phyloP scores from a whole-genome alignment of 1,140 invertebrate genomes.

The Carposina sasakii region DNA sequence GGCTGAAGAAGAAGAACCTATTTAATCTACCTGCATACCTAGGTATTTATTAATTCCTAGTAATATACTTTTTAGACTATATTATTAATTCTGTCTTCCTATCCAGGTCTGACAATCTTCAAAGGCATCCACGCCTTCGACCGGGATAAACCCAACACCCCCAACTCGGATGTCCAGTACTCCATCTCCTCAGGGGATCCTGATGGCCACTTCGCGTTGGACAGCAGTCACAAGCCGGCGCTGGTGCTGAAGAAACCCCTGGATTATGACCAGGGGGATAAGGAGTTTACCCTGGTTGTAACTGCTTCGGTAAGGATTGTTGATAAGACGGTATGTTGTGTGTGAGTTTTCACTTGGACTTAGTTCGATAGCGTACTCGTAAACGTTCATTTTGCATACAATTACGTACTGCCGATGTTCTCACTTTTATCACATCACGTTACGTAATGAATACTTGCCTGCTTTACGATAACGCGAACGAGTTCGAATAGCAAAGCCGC shows the following conservation, averaged over 20 bases:
- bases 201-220: conserved; percentile 82
- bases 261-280: conserved; percentile 86
- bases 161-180: conserved; percentile 91
- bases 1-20: too few relatives aligned
- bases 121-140: conserved; percentile 86
- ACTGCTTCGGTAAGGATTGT: conserved; percentile 79
- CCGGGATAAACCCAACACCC: conserved; percentile 89
- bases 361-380: too few relatives aligned
- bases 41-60: too few relatives aligned
- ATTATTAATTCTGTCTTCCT: conserved; percentile 1
- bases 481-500: too few relatives aligned
- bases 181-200: conserved; percentile 84
- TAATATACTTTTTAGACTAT: neutral
- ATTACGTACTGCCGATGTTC: too few relatives aligned
- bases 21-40: too few relatives aligned
- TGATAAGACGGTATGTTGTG: neutral
- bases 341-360: too few relatives aligned
- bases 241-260: conserved; percentile 81
- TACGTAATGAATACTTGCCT: too few relatives aligned
- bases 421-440: too few relatives aligned
- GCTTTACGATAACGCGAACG: too few relatives aligned
- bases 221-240: conserved; percentile 83
- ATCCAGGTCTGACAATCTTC: conserved; percentile 85
- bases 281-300: conserved; percentile 82
- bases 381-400: too few relatives aligned